phyloP scores from a whole-genome alignment of 2,113 vertebrate species.

The Piaya cayana region DNA sequence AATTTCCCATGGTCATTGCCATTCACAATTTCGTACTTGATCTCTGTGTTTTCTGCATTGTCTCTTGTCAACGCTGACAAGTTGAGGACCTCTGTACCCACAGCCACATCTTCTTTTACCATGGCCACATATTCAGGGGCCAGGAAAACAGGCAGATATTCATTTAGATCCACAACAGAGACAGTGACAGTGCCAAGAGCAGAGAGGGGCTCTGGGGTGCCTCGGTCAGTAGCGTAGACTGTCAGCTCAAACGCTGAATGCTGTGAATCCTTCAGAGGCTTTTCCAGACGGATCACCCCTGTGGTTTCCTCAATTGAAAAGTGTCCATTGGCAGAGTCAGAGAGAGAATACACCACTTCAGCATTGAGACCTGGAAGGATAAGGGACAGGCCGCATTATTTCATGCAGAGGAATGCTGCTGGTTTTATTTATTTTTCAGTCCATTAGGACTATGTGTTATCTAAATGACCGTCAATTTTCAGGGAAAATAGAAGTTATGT shows the following conservation, averaged over 20 bases:
- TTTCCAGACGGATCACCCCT: conserved; percentile 89
- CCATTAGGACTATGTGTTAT: not conserved
- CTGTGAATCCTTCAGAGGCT: conserved; percentile 78
- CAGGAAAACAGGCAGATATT: conserved; percentile 90
- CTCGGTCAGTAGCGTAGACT: conserved; percentile 88
- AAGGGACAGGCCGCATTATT: not conserved
- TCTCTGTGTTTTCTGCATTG: conserved; percentile 68
- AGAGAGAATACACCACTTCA: conserved; percentile 89
- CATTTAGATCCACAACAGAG: conserved; percentile 86
- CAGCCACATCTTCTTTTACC: conserved; percentile 82
- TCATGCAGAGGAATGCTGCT: not conserved
- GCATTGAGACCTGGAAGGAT: conserved; percentile 85
- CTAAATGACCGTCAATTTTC: not conserved
- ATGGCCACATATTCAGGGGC: conserved; percentile 81
- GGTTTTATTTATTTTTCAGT: not conserved
- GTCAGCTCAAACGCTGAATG: conserved; percentile 83
- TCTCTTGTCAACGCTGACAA: conserved; percentile 81
- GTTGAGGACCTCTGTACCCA: conserved; percentile 83
- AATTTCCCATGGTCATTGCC: conserved; percentile 88
- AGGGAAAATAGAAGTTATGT: not conserved
- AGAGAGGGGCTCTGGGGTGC: conserved; percentile 82
- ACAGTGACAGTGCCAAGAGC: conserved; percentile 84
- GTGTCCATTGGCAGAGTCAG: conserved; percentile 82
- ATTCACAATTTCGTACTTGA: conserved; percentile 83
- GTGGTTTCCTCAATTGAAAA: conserved; percentile 93